phyloP scores from a whole-genome alignment of 2,113 vertebrate genomes.

The Gorilla gorilla region DNA sequence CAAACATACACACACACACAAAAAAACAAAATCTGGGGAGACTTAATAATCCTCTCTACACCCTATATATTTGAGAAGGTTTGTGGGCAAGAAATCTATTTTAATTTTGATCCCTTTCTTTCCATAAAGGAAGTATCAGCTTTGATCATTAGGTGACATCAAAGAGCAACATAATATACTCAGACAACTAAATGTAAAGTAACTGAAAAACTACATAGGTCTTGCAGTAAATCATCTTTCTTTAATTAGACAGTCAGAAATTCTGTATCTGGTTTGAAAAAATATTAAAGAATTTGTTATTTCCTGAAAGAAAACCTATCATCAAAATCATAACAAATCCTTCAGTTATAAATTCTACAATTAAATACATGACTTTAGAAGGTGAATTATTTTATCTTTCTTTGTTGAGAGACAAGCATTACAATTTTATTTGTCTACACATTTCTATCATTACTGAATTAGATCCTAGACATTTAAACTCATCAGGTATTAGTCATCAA shows the following conservation, averaged over 20 bases:
- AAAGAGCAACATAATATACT: neutral
- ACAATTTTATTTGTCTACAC: neutral
- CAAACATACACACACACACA: no score
- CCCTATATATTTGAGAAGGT: neutral
- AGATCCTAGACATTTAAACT: neutral
- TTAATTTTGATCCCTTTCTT: neutral
- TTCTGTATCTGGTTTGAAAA: neutral
- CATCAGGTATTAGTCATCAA: neutral
- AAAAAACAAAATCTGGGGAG: neutral
- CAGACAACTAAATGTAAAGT: neutral
- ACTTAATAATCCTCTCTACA: neutral
- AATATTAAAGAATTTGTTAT: neutral
- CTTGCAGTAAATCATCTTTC: neutral
- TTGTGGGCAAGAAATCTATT: neutral
- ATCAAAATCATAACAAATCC: neutral
- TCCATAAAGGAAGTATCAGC: neutral
- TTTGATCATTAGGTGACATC: slow-evolving; percentile 10
- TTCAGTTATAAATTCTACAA: neutral
- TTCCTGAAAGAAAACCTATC: neutral
- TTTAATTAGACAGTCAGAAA: neutral
- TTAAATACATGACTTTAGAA: neutral
- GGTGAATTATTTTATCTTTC: neutral
- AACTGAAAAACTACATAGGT: neutral
- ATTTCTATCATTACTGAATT: neutral
- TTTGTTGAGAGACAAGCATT: neutral